A percentile compares a stretch with the other conserved stretches of the same genome.
These are phyloP conservation scores for Chaenocephalus aceratus DNA, from an alignment of 2,113 vertebrate species.

Conservation along the genomic window DNA sequence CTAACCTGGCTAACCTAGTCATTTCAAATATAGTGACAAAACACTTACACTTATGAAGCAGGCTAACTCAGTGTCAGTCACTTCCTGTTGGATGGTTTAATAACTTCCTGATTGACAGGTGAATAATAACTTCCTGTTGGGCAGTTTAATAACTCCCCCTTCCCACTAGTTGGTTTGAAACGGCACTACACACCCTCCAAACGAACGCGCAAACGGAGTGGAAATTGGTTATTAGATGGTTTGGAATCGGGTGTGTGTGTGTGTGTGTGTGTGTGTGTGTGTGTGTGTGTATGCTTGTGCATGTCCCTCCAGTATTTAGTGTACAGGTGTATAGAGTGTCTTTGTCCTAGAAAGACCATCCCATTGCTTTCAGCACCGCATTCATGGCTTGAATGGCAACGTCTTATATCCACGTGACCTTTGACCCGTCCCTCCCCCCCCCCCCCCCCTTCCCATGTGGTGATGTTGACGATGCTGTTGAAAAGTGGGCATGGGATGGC, in stretches of 20 bases:
- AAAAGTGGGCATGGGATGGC: conserved; percentile 72
- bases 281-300: conserved; percentile 25
- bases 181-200: no score
- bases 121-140: no score
- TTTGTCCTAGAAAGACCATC: conserved; percentile 77
- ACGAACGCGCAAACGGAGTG: no score
- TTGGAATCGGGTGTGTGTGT: not conserved
- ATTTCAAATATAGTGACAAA: no score
- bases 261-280: not conserved
- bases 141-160: no score
- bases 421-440: conserved; percentile 6
- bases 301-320: conserved; percentile 30
- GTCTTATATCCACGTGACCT: conserved; percentile 33
- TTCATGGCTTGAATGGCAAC: conserved; percentile 49
- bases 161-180: no score
- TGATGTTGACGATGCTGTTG: conserved; percentile 47
- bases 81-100: no score
- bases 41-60: no score
- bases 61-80: no score
- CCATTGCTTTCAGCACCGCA: conserved; percentile 82
- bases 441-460: conserved; percentile 6
- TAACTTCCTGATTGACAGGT: no score
- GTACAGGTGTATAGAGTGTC: conserved; percentile 29
- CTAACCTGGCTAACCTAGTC: no score
- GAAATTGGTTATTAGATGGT: no score